Conservation (phyloP, 2,888 invertebrate genomes). For the Nomada fabriciana region DNA sequence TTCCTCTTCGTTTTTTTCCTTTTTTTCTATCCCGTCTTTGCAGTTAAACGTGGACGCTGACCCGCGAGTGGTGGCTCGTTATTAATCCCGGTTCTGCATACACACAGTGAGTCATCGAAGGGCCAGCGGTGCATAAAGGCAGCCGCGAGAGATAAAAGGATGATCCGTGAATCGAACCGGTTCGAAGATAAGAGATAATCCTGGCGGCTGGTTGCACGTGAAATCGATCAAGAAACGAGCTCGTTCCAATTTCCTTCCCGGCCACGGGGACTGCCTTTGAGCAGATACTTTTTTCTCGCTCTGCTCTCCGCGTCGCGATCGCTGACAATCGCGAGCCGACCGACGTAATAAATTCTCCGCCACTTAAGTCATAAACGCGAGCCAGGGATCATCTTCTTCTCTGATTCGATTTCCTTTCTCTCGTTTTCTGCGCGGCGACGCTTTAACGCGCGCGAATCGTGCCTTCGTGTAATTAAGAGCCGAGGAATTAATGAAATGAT, state of each 20-base stretch:
- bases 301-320: constrained; percentile 7
- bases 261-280: neutral
- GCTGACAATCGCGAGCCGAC: constrained; percentile 16
- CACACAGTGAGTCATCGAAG: constrained; percentile 44
- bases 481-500: too few relatives aligned
- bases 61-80: constrained; percentile 31
- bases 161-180: constrained; percentile 63
- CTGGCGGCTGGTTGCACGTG: constrained; percentile 20
- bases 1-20: neutral
- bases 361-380: constrained; percentile 46
- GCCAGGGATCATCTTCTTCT: neutral
- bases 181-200: constrained; percentile 63
- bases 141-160: constrained; percentile 39
- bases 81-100: constrained; percentile 42
- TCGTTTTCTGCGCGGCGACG: neutral
- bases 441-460: too few relatives aligned
- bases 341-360: constrained; percentile 37
- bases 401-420: neutral
- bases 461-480: too few relatives aligned
- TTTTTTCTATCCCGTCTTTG: neutral
- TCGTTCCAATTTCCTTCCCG: constrained; percentile 54
- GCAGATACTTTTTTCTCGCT: constrained; percentile 1
- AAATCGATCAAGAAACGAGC: constrained; percentile 55
- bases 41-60: constrained; percentile 32
- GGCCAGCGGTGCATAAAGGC: neutral